A percentile compares a stretch with the other conserved stretches of the same genome.
phyloP scores from a whole-genome alignment of 2,113 vertebrate genomes.

The Pygoscelis antarcticus region DNA sequence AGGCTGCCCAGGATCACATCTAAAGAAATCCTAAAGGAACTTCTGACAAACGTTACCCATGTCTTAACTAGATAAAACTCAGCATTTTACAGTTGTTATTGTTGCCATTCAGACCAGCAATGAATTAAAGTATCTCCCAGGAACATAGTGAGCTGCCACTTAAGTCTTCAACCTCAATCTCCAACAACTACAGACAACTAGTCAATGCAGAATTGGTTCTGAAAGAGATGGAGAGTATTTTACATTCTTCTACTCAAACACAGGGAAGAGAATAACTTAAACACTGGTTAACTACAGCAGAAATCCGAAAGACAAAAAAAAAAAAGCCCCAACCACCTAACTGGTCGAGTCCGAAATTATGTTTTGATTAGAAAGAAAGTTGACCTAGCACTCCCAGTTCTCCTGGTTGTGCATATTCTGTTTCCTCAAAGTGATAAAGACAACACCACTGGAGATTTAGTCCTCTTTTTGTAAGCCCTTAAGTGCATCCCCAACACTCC shows the following conservation, averaged over 20 bases:
- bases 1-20: neutral
- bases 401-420: neutral
- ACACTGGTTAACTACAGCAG: neutral
- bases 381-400: neutral
- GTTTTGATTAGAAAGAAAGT: neutral
- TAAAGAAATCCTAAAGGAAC: neutral
- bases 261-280: neutral
- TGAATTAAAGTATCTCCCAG: neutral
- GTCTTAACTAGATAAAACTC: neutral
- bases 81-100: neutral
- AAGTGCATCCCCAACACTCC: neutral
- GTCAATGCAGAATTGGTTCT: neutral
- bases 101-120: neutral
- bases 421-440: neutral
- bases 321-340: neutral
- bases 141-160: rapidly evolving
- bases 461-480: neutral
- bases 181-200: neutral
- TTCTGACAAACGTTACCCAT: neutral
- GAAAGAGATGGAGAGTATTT: neutral
- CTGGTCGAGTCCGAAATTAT: neutral
- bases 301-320: neutral
- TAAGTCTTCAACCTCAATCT: neutral
- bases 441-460: neutral
- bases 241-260: neutral